Evolutionary conservation across 2,888 invertebrate genomes (phyloP).

Genomic region (Meteorus colon): DNA sequence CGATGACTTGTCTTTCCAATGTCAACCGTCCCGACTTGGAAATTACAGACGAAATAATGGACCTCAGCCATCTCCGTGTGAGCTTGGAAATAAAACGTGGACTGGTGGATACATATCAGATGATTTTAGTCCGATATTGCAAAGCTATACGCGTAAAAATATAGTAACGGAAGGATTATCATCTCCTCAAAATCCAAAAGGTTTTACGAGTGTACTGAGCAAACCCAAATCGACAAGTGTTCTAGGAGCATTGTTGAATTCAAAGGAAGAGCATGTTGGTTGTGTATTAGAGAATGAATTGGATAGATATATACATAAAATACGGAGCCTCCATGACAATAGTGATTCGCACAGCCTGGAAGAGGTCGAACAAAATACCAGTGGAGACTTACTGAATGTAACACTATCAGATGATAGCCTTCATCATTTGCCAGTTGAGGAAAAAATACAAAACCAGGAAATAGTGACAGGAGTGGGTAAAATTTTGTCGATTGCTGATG

Average conservation of each 20-base stretch:
- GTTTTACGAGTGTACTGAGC: neutral
- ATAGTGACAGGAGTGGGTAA: slow-evolving; percentile 51
- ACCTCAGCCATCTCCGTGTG: neutral
- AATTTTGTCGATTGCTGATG: slow-evolving; percentile 55
- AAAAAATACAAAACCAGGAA: slow-evolving; percentile 45
- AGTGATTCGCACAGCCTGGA: slow-evolving; percentile 55
- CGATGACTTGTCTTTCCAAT: neutral
- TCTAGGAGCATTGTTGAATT: neutral
- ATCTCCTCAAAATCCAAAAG: slow-evolving; percentile 23
- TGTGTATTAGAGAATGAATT: slow-evolving; percentile 58
- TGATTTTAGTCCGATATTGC: neutral
- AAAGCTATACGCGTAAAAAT: neutral
- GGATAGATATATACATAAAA: slow-evolving; percentile 64
- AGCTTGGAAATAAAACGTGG: neutral
- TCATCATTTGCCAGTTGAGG: slow-evolving; percentile 50
- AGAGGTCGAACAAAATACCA: slow-evolving; percentile 66
- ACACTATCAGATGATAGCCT: slow-evolving; percentile 61
- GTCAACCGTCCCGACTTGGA: neutral
- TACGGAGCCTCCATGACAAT: slow-evolving; percentile 60
- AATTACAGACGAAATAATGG: neutral
- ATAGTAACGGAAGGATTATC: neutral
- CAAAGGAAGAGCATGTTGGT: slow-evolving; percentile 38
- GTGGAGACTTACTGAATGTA: slow-evolving; percentile 65
- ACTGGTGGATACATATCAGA: neutral
- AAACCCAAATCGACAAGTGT: neutral